Base-by-base conservation (phyloP, 2,888 invertebrate species). In the Drosophila greeni region DNA sequence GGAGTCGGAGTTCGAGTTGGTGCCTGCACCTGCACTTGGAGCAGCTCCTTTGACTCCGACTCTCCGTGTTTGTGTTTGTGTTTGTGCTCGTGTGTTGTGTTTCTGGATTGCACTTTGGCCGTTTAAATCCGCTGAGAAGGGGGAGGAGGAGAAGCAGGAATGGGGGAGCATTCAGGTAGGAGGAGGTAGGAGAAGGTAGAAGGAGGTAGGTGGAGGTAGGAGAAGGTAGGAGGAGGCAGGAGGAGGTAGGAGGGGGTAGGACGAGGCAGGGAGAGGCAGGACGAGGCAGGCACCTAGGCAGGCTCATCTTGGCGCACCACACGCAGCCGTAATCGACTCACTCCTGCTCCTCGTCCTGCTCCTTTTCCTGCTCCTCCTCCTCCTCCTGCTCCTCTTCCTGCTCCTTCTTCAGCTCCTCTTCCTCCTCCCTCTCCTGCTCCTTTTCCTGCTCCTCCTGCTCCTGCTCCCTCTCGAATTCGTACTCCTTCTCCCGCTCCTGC, bases 241-340 rank as follows among this genome's bases (percentile, higher is more conserved):
- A n/a, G n/a, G n/a, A n/a, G n/a, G n/a, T n/a, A n/a, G n/a, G n/a
- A n/a, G n/a, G n/a, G n/a, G n/a, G n/a, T n/a, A n/a, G n/a, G n/a
- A n/a, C n/a, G n/a, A n/a, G n/a, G n/a, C n/a, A n/a, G n/a, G n/a
- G n/a, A n/a, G n/a, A n/a, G n/a, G n/a, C n/a, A n/a, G n/a, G n/a
- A n/a, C n/a, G n/a, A n/a, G n/a, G 31, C 55, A 75, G 67, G 70
- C 66, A 55, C 66, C 68, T 65, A 55, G 52, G 39, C 61, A 56
- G 80, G 77, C 71, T 75, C 82, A 72, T 82, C 82, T 84, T 72
- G 79, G 84, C 82, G 73, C 79, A 79, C 56, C 67, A 67, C 72
- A 72, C 73, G 76, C 80, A 79, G 76, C 73, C 71, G 70, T 68
- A 70, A 67, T 53, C 66, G 67, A 66, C 75, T 56, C 48, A 36